Evolutionary conservation across 2,113 vertebrate species (phyloP).

Genomic region (Galbula dea): DNA sequence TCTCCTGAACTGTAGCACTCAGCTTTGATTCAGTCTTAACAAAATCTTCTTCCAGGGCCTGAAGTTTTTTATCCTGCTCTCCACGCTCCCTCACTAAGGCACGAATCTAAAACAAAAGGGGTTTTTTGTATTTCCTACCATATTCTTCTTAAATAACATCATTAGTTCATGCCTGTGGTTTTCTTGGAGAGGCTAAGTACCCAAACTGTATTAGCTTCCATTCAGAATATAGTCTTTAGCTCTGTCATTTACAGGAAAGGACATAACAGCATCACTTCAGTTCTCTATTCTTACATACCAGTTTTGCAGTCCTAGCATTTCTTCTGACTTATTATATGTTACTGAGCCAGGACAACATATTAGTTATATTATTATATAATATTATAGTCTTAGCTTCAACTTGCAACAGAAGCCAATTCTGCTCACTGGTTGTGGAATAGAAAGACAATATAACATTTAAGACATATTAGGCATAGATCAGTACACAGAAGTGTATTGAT

Average conservation of each 20-base stretch:
- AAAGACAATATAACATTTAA: background rate
- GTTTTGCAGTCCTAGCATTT: background rate
- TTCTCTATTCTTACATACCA: background rate
- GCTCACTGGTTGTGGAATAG: background rate
- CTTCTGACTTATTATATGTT: background rate
- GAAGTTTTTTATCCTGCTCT: conserved; percentile 82
- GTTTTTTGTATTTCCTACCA: background rate
- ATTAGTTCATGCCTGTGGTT: background rate
- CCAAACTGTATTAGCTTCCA: background rate
- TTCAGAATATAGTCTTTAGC: background rate
- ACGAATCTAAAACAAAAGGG: conserved; percentile 78
- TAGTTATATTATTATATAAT: too few species aligned
- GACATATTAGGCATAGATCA: background rate
- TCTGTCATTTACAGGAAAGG: background rate
- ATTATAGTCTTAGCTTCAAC: background rate
- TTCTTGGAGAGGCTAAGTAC: background rate
- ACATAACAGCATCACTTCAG: background rate
- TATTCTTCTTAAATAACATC: background rate
- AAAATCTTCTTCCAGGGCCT: conserved; percentile 81
- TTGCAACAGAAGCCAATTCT: background rate
- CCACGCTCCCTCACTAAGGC: conserved; percentile 84
- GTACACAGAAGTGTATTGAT: background rate
- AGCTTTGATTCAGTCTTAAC: conserved; percentile 86
- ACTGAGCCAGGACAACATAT: background rate
- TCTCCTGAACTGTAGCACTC: conserved; percentile 82